Conservation (phyloP, 2,888 invertebrate species). For the Meloe dianella region DNA sequence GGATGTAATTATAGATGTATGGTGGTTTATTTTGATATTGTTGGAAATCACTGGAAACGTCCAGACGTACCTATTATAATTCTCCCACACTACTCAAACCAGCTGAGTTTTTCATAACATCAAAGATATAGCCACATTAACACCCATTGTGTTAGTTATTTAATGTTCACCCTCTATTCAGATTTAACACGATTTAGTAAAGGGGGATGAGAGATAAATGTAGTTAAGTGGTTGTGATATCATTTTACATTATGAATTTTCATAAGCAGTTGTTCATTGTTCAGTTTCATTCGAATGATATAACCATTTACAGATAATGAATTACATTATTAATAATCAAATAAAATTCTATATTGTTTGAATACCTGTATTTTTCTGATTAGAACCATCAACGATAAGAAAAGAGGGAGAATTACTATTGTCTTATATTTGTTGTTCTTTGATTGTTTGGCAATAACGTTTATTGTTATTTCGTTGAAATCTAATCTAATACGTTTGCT, state of each 20-base stretch:
- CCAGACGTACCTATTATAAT: constrained; percentile 57
- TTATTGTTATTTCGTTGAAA: not conserved
- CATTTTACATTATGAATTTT: constrained; percentile 57
- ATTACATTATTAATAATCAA: constrained; percentile 7
- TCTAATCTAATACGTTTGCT: constrained; percentile 31
- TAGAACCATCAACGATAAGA: too few species aligned
- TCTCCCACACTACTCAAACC: constrained; percentile 59
- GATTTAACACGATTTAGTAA: constrained; percentile 52
- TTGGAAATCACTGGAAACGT: constrained; percentile 43
- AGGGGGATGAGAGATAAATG: constrained; percentile 50
- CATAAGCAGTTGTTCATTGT: constrained; percentile 53
- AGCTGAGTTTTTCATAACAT: constrained; percentile 53
- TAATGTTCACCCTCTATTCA: constrained; percentile 49
- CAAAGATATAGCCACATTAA: constrained; percentile 59
- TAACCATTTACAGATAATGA: constrained; percentile 21
- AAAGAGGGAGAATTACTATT: not conserved
- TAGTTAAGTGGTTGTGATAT: constrained; percentile 58
- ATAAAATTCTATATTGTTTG: too few species aligned
- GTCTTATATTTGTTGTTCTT: not conserved
- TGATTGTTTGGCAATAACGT: not conserved
- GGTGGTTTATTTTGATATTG: constrained; percentile 34
- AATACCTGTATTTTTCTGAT: too few species aligned
- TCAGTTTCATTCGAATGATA: constrained; percentile 48
- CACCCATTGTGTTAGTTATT: constrained; percentile 59
- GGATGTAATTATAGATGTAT: not conserved